A percentile compares a stretch with the other conserved stretches of the same genome.
Conservation (phyloP, 2,888 invertebrate species). For the Pseudococcus jackbeardsleyi region DNA sequence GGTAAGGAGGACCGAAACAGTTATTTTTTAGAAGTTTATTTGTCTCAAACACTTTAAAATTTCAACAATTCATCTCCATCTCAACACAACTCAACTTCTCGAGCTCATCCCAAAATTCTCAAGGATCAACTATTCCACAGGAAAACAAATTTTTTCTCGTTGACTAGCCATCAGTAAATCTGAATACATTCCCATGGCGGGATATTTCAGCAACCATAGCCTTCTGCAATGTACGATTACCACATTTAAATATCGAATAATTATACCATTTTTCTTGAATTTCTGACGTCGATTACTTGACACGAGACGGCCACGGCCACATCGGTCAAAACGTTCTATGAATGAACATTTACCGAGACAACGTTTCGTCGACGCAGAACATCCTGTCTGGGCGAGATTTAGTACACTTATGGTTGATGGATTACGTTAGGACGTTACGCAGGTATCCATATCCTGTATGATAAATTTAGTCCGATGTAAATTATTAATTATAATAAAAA, state of each 20-base stretch:
- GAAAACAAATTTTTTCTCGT: neutral
- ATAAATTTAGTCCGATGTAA: neutral
- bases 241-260: neutral
- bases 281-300: neutral
- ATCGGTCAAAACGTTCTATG: neutral
- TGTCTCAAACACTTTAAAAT: neutral
- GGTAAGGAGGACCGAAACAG: too few relatives aligned
- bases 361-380: slow-evolving; percentile 5
- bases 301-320: neutral
- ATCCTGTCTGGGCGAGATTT: neutral
- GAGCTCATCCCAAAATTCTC: neutral
- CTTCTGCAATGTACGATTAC: neutral
- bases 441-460: neutral
- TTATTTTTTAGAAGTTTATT: too few relatives aligned
- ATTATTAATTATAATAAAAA: neutral
- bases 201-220: neutral
- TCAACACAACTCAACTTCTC: neutral
- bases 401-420: neutral
- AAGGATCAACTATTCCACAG: neutral
- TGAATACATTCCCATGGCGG: neutral
- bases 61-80: neutral
- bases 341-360: neutral
- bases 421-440: neutral
- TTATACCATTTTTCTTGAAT: neutral
- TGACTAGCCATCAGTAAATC: neutral